Conservation (phyloP, 2,888 invertebrate genomes). For the Apoda limacodes region DNA sequence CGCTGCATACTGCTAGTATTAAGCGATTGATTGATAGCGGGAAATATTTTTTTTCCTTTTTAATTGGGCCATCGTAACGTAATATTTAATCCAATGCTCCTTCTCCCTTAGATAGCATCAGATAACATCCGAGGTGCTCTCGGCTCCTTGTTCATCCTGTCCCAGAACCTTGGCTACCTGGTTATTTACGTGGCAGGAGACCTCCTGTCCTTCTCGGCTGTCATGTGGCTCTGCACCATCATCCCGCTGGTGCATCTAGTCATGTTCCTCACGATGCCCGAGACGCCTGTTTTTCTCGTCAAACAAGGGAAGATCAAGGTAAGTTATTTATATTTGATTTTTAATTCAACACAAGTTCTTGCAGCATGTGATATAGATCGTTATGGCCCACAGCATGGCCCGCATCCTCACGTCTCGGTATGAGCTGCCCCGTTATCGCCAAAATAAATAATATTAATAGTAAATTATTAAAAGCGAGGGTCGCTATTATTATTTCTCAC, state of each 20-base stretch:
- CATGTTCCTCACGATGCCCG: slow-evolving; percentile 54
- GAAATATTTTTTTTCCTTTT: too few relatives aligned
- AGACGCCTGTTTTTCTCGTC: slow-evolving; percentile 58
- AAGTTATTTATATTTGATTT: slow-evolving; percentile 9
- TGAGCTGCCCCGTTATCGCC: too few relatives aligned
- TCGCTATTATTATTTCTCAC: too few relatives aligned
- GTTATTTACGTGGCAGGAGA: slow-evolving; percentile 57
- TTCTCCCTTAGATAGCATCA: slow-evolving; percentile 42
- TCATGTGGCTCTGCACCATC: slow-evolving; percentile 53
- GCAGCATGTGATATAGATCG: too few relatives aligned
- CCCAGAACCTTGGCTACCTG: slow-evolving; percentile 58
- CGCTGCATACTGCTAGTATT: too few relatives aligned
- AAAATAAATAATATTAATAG: too few relatives aligned
- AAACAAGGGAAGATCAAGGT: slow-evolving; percentile 58
- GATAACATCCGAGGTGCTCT: slow-evolving; percentile 57
- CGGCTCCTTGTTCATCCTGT: slow-evolving; percentile 58
- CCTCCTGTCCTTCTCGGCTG: slow-evolving; percentile 41
- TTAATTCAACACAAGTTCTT: slow-evolving; percentile 9
- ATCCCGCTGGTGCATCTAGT: slow-evolving; percentile 47
- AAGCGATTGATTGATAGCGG: too few relatives aligned
- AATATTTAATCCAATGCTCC: slow-evolving; percentile 1
- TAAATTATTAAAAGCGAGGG: too few relatives aligned
- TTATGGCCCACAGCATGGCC: too few relatives aligned
- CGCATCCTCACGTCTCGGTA: too few relatives aligned
- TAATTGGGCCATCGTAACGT: too few relatives aligned